A percentile compares a stretch with the other conserved stretches of the same genome.
Conservation (phyloP, 1,140 invertebrate genomes). For the Trichomalopsis sarcophagae region DNA sequence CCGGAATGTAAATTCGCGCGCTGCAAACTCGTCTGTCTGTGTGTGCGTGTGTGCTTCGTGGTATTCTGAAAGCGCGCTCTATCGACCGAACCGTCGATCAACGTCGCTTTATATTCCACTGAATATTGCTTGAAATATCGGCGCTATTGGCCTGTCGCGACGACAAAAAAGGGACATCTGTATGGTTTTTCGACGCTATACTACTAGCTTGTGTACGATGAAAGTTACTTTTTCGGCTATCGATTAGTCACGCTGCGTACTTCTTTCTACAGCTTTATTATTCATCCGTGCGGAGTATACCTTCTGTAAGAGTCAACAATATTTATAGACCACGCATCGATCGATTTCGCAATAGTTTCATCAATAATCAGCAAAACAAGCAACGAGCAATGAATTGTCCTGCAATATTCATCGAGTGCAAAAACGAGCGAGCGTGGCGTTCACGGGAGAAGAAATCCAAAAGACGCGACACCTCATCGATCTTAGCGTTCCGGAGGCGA, state of each 20-base stretch:
- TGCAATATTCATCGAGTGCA: slow-evolving; percentile 8
- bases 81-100: slow-evolving; percentile 46
- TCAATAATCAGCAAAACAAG: no score
- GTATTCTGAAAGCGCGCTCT: slow-evolving; percentile 20
- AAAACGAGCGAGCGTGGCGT: slow-evolving; percentile 30
- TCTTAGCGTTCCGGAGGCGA: slow-evolving; percentile 59
- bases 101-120: slow-evolving; percentile 33
- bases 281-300: not conserved
- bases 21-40: slow-evolving; percentile 8
- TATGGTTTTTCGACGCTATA: not conserved
- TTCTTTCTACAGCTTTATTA: not conserved
- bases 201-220: not conserved
- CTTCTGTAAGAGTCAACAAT: no score
- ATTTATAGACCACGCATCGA: no score
- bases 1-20: slow-evolving; percentile 45
- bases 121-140: slow-evolving; percentile 52
- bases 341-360: no score
- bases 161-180: slow-evolving; percentile 44
- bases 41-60: not conserved
- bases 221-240: no score
- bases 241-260: not conserved
- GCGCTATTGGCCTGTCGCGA: slow-evolving; percentile 35
- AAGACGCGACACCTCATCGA: slow-evolving; percentile 51
- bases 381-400: not conserved
- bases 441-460: slow-evolving; percentile 37